Conservation (phyloP, 2,888 invertebrate species). For the Amorpha juglandis region DNA sequence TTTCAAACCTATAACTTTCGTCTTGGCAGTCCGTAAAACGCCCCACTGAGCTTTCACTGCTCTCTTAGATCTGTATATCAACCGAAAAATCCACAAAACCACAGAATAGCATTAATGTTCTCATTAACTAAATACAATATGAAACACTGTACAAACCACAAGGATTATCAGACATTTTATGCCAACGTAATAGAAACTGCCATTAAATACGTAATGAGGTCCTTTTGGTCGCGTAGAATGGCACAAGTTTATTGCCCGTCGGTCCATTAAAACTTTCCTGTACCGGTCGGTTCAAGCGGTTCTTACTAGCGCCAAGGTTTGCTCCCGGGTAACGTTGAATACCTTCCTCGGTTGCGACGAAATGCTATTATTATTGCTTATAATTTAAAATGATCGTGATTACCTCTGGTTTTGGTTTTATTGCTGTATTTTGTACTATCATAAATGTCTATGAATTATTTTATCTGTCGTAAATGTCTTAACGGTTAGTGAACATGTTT, state of each 20-base stretch:
- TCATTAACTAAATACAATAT: not conserved
- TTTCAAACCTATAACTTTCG: too few relatives aligned
- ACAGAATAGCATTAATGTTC: not conserved
- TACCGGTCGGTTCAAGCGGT: conserved; percentile 31
- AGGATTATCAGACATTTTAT: conserved; percentile 24
- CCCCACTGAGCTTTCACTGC: too few relatives aligned
- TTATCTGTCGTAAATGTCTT: not conserved
- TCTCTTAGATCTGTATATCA: too few relatives aligned
- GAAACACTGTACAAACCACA: conserved; percentile 11
- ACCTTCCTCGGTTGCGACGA: not conserved
- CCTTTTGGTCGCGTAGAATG: conserved; percentile 37
- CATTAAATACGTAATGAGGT: conserved; percentile 45
- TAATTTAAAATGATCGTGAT: conserved; percentile 2
- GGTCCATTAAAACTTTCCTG: conserved; percentile 70
- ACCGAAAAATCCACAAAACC: not conserved
- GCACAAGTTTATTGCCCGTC: conserved; percentile 55
- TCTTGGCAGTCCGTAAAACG: too few relatives aligned
- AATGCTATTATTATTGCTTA: not conserved
- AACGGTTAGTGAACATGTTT: not conserved
- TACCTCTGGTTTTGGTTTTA: not conserved
- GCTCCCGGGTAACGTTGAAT: conserved; percentile 19
- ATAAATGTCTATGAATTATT: not conserved
- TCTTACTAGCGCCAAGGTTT: conserved; percentile 21
- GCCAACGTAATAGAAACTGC: conserved; percentile 34
- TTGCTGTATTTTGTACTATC: not conserved